Evolutionary conservation across 1,140 invertebrate species (phyloP), one percentile per base, ranked within the genome.

Genomic region (Zaprionus africanus): DNA sequence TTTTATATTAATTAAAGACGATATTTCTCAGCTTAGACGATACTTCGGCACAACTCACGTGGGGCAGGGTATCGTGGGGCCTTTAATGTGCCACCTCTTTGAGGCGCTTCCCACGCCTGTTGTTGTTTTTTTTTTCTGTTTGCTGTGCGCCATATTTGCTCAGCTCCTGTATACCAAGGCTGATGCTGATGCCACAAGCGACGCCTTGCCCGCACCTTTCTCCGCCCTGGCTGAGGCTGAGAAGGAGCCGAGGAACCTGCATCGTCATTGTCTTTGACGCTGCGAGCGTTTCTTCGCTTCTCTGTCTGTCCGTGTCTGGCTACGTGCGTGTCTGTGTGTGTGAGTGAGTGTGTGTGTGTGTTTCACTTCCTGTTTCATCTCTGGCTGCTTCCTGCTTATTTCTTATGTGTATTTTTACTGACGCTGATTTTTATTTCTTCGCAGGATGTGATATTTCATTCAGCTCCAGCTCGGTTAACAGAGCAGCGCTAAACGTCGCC

Each of bases 371-470:
- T 87, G 84, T 81, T 78, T 68, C 69, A 80, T 82, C 84, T 81
- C 60, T 59, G 69, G 70, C 78, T 78, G 84, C 83, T 84, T 88
- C 84, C 81, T 83, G 67, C 72, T 67, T 68, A 46, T 66, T 73
- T 64, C 80, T 80, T 86, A 87, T 86, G 78, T 83, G 69, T 82
- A 69, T 83, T 88, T 87, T 84, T 83, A 81, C 81, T 77, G 69
- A 81, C 84, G 83, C 77, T 87, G 83, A 87, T 88, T 87, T 87
- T 87, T 87, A 88, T 87, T 88, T 87, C 80, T 81, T 82, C 57
- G 67, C 83, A 88, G 83, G 83, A 87, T 87, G 84, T 88, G 81
- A 87, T 86, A 86, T 86, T 86, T 88, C 83, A 86, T 88, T 88
- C 77, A 87, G 46, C 46, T 51, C 19, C 46, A 51, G 76, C 66